Base-by-base conservation (phyloP, 2,888 invertebrate genomes). In the Pachliopta kotzebuea region DNA sequence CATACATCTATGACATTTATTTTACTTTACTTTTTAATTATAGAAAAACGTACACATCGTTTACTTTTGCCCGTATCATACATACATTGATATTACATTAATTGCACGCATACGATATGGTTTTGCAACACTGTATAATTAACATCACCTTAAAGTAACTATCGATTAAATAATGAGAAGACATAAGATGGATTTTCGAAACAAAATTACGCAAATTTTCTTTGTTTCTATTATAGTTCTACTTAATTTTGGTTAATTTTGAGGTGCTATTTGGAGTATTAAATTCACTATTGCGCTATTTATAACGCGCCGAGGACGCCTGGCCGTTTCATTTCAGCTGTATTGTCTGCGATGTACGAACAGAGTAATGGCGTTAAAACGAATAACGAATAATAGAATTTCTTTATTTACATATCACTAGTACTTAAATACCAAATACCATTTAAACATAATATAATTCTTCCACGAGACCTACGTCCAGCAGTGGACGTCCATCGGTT, bases 251-350 rank as follows among this genome's bases (percentile, higher is more conserved):
- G 49, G 21, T 31, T 31, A 18, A 23, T 59, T 59, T 52, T 17
- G 14, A 21, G 23, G 21, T 23, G 53, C 53, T 53, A 53, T 60
- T 42, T 20, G 54, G 24, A 37, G 24, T 14, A 42, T 54, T 54
- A 60, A 54, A 23, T 54, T 53, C 31, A 24, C 42, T 54, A 54
- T 54, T 26, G 45, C 54, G 54, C 37, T 50, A 60, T 60, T 60
- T 54, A 54, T 60, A 21, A 24, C 24, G 42, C 60, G n/a, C n/a
- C 37, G 42, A 60, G 54, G 45, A 26, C 54, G 21, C 11, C 17
- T 24, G 11, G 37, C 9, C 42, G 42, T 60, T 60, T 60, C 26
- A 60, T 60, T 60, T 60, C 54, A 60, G 54, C 42, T 54, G 54
- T 60, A 60, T 42, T 60, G 37, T 53, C n/a, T 24, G 54, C 11